These are phyloP conservation scores for Sesia apiformis DNA, from an alignment of 2,888 invertebrate species.

Conservation along the genomic window DNA sequence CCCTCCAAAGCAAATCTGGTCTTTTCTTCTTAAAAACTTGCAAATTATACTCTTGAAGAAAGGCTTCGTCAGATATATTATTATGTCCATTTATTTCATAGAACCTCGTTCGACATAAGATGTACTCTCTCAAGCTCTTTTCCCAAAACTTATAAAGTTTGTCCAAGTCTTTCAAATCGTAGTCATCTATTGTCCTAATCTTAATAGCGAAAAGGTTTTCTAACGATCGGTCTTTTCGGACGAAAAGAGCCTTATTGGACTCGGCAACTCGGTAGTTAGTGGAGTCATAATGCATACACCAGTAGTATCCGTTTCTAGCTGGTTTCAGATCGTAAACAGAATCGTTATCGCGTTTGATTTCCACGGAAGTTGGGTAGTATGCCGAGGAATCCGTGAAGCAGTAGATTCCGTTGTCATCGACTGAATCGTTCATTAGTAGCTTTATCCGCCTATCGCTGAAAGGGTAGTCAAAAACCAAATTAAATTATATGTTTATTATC, in stretches of 20 bases:
- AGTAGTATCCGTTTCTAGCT: conserved; percentile 52
- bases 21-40: not conserved
- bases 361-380: conserved; percentile 35
- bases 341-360: conserved; percentile 20
- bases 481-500: no score
- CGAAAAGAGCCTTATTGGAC: conserved; percentile 44
- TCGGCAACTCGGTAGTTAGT: conserved; percentile 29
- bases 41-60: not conserved
- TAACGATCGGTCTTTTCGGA: conserved; percentile 31
- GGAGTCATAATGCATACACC: conserved; percentile 49
- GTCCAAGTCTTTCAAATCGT: conserved; percentile 16
- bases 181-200: conserved; percentile 21
- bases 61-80: conserved; percentile 11
- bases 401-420: conserved; percentile 29
- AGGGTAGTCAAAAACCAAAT: no score
- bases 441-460: conserved; percentile 41
- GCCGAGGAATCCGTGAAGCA: conserved; percentile 55
- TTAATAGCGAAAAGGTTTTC: conserved; percentile 40
- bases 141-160: conserved; percentile 28
- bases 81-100: conserved; percentile 22
- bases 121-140: conserved; percentile 41
- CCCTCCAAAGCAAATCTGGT: conserved; percentile 18
- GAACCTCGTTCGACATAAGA: conserved; percentile 43
- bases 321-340: conserved; percentile 33
- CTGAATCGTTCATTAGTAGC: conserved; percentile 26